Conservation (phyloP, 2,113 vertebrate genomes). For the Promerops cafer region DNA sequence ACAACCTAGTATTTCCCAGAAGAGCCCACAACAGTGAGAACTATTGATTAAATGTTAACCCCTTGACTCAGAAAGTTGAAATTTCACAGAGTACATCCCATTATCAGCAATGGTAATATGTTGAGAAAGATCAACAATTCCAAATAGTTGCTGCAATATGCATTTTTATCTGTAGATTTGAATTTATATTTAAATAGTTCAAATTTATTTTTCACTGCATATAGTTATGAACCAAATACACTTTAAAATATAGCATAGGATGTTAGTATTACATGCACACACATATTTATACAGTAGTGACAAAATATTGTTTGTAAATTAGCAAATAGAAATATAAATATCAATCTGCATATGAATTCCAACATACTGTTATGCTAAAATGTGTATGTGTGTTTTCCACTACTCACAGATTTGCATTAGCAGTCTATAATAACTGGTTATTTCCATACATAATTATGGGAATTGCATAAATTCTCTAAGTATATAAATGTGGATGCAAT, state of each 20-base stretch:
- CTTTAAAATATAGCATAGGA: not conserved
- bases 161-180: not conserved
- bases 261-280: not conserved
- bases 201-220: not conserved
- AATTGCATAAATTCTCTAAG: not conserved
- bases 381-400: not conserved
- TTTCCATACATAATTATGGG: not conserved
- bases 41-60: constrained; percentile 54
- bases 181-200: not conserved
- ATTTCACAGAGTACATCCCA: not conserved
- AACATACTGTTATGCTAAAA: not conserved
- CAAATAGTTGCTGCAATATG: not conserved
- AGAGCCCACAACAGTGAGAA: constrained; percentile 7
- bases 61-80: constrained; percentile 17
- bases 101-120: not conserved
- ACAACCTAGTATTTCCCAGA: constrained; percentile 31
- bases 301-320: not conserved
- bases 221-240: not conserved
- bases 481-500: not conserved
- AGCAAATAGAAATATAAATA: not conserved
- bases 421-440: not conserved
- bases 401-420: not conserved
- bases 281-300: not conserved
- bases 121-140: not conserved
- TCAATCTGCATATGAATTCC: not conserved